Evolutionary conservation across 2,888 invertebrate species (phyloP).

Genomic region (Lasius platythorax): DNA sequence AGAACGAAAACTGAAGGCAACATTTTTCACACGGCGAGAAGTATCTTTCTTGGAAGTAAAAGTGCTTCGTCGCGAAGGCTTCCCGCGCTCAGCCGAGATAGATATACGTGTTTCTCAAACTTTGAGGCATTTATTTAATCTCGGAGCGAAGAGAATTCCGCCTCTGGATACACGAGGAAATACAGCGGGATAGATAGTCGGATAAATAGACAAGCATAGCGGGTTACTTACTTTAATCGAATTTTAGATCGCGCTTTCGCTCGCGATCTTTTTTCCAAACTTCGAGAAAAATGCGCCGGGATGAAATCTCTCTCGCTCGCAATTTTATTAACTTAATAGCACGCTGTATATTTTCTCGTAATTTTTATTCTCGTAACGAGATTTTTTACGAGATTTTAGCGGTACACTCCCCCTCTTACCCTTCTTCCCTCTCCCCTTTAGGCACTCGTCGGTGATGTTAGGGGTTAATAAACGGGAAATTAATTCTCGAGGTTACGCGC

Average conservation of each 20-base stretch:
- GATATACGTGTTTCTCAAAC: constrained; percentile 44
- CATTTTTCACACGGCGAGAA: constrained; percentile 36
- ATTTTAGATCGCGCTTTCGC: constrained; percentile 39
- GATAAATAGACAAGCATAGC: constrained; percentile 35
- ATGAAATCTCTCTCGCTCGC: background rate
- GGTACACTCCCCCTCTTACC: background rate
- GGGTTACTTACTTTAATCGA: constrained; percentile 50
- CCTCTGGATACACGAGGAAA: constrained; percentile 17
- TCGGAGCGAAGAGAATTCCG: background rate
- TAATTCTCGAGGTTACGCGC: constrained; percentile 45
- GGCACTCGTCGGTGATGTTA: constrained; percentile 17
- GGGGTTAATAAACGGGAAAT: constrained; percentile 52
- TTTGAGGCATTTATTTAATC: constrained; percentile 51
- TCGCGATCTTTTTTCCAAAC: background rate
- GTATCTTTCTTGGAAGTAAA: constrained; percentile 22
- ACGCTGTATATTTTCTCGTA: background rate
- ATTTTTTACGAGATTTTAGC: constrained; percentile 23
- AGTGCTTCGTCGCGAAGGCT: constrained; percentile 21
- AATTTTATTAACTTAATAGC: background rate
- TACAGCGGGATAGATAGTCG: constrained; percentile 34
- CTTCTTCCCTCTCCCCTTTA: background rate
- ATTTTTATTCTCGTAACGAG: constrained; percentile 1
- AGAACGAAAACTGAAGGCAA: constrained; percentile 43
- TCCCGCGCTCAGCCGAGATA: background rate
- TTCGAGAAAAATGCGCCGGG: background rate